Evolutionary conservation across 2,797 vertebrate species (phyloP).

Genomic region (Tinamus major): DNA sequence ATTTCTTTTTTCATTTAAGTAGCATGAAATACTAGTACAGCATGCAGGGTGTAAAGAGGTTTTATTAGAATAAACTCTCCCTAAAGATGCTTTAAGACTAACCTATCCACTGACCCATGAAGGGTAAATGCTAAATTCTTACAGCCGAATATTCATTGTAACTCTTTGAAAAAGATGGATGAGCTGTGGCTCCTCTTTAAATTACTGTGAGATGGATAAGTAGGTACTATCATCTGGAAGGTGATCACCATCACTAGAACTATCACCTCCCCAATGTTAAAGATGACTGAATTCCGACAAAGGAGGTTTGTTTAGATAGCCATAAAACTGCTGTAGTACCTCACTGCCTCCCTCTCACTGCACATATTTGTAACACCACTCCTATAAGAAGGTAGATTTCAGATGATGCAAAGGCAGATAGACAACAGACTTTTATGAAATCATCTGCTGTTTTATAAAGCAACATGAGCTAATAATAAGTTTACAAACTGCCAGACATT

Average conservation of each 20-base stretch:
- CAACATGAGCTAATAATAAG: constrained; percentile 8
- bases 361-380: background rate
- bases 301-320: constrained; percentile 56
- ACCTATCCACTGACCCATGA: constrained; percentile 79
- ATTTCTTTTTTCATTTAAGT: constrained; percentile 60
- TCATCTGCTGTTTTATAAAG: background rate
- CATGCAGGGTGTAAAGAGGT: constrained; percentile 56
- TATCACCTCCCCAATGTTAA: constrained; percentile 56
- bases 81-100: constrained; percentile 79
- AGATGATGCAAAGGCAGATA: background rate
- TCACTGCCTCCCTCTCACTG: background rate
- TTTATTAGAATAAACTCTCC: constrained; percentile 80
- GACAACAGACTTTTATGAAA: background rate
- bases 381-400: constrained; percentile 9
- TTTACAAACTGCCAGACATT: constrained; percentile 1
- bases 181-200: constrained; percentile 70
- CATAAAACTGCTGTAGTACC: constrained; percentile 18
- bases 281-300: constrained; percentile 62
- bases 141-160: constrained; percentile 74
- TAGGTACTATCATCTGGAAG: constrained; percentile 60
- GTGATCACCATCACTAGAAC: constrained; percentile 65
- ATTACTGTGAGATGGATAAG: constrained; percentile 71
- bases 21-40: constrained; percentile 65
- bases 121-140: constrained; percentile 81
- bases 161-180: constrained; percentile 73